Conservation (phyloP, 2,113 vertebrate species). For the Abramis brama region DNA sequence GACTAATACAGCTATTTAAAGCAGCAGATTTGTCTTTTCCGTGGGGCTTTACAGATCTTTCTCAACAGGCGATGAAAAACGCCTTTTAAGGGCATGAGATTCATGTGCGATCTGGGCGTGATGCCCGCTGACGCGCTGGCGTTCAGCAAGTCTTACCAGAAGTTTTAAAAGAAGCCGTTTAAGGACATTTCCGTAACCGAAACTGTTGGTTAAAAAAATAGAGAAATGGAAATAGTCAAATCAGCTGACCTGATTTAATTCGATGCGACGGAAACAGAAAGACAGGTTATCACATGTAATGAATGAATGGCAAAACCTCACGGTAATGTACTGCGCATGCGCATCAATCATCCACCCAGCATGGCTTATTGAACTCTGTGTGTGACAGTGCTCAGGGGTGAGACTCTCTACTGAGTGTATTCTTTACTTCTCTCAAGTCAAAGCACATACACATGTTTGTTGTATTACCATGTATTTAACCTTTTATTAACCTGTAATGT, state of each 20-base stretch:
- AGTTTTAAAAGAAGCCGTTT: slow-evolving; percentile 17
- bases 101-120: slow-evolving; percentile 67
- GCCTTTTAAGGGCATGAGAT: slow-evolving; percentile 80
- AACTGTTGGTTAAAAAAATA: not conserved
- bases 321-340: not conserved
- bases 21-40: slow-evolving; percentile 2
- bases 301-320: not conserved
- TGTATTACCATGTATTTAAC: not conserved
- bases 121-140: slow-evolving; percentile 44
- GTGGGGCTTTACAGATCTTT: slow-evolving; percentile 23
- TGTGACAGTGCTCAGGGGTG: not conserved
- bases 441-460: slow-evolving; percentile 7
- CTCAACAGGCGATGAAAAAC: slow-evolving; percentile 65
- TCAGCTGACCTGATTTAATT: not conserved
- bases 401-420: not conserved
- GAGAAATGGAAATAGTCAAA: slow-evolving; percentile 3
- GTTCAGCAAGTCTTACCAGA: slow-evolving; percentile 30
- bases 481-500: not conserved
- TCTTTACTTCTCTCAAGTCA: slow-evolving; percentile 1
- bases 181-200: not conserved
- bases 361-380: not conserved
- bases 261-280: not conserved
- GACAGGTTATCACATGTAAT: not conserved
- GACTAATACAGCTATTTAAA: slow-evolving; percentile 13
- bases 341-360: slow-evolving; percentile 3